Evolutionary conservation across 2,888 invertebrate species (phyloP).

Genomic region (Drosophila flavopinicola): DNA sequence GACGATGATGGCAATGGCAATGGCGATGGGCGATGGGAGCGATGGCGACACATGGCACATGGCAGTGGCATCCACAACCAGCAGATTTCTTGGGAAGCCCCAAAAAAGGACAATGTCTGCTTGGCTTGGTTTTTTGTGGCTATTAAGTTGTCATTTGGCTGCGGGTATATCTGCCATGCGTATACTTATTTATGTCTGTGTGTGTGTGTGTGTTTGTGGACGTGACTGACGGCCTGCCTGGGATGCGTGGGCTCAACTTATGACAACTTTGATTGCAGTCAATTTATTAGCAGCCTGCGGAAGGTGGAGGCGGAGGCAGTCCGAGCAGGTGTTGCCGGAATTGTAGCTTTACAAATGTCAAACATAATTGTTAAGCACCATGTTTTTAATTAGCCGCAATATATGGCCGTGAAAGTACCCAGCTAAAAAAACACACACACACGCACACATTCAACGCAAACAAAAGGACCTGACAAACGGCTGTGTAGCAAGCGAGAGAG

Average conservation of each 20-base stretch:
- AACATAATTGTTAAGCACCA: slow-evolving; percentile 76
- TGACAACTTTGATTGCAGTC: slow-evolving; percentile 78
- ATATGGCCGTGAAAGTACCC: slow-evolving; percentile 48
- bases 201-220: slow-evolving; percentile 23
- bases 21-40: no score
- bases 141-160: slow-evolving; percentile 78
- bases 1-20: slow-evolving; percentile 46
- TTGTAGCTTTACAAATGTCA: slow-evolving; percentile 58
- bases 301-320: slow-evolving; percentile 30
- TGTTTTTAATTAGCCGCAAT: slow-evolving; percentile 74
- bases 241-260: slow-evolving; percentile 48
- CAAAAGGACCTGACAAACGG: slow-evolving; percentile 54
- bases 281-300: slow-evolving; percentile 71
- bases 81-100: slow-evolving; percentile 43
- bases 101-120: slow-evolving; percentile 66
- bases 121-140: slow-evolving; percentile 60
- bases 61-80: slow-evolving; percentile 36
- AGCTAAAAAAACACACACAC: slow-evolving; percentile 25
- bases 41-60: slow-evolving; percentile 60
- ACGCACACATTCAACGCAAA: slow-evolving; percentile 23
- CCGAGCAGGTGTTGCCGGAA: slow-evolving; percentile 38
- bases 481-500: slow-evolving; percentile 14
- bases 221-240: slow-evolving; percentile 56
- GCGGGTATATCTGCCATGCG: slow-evolving; percentile 38
- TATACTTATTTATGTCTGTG: slow-evolving; percentile 46